Evolutionary conservation across 2,113 vertebrate species (phyloP).

Genomic region (Platycercus adscitus): DNA sequence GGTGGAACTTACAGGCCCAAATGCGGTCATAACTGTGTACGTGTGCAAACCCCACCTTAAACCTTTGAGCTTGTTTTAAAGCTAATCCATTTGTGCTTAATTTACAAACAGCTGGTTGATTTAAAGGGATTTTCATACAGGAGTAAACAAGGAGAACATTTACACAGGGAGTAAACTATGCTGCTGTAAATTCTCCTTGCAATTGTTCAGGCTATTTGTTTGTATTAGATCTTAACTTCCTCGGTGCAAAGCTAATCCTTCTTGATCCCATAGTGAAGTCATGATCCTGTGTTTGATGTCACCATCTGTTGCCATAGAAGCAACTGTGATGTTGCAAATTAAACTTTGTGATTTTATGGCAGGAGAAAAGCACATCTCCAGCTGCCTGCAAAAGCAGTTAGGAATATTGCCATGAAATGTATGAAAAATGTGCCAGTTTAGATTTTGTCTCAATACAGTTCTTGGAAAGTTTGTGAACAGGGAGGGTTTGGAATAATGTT

Average conservation of each 20-base stretch:
- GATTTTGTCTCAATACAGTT: neutral
- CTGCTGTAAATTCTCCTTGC: slow-evolving; percentile 5
- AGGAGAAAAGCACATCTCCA: neutral
- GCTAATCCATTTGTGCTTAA: slow-evolving; percentile 52
- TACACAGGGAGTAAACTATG: slow-evolving; percentile 8
- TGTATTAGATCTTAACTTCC: slow-evolving; percentile 60
- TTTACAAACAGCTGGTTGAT: slow-evolving; percentile 57
- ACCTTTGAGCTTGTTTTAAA: slow-evolving; percentile 29
- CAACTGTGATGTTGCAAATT: slow-evolving; percentile 38
- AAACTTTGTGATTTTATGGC: neutral
- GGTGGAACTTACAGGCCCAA: rapidly evolving
- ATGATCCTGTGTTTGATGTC: slow-evolving; percentile 58
- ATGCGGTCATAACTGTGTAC: neutral
- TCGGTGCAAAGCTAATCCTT: slow-evolving; percentile 39
- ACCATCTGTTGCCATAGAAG: slow-evolving; percentile 59
- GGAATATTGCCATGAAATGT: neutral
- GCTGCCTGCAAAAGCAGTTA: neutral
- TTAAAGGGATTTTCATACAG: slow-evolving; percentile 42
- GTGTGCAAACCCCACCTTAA: neutral
- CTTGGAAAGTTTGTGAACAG: neutral
- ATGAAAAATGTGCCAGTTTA: neutral
- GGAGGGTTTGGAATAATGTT: neutral
- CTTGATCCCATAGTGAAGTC: slow-evolving; percentile 42
- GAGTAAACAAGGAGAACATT: slow-evolving; percentile 47
- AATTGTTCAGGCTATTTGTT: slow-evolving; percentile 47